phyloP scores from a whole-genome alignment of 2,797 vertebrate genomes.

The Tenualosa thibaudeaui region DNA sequence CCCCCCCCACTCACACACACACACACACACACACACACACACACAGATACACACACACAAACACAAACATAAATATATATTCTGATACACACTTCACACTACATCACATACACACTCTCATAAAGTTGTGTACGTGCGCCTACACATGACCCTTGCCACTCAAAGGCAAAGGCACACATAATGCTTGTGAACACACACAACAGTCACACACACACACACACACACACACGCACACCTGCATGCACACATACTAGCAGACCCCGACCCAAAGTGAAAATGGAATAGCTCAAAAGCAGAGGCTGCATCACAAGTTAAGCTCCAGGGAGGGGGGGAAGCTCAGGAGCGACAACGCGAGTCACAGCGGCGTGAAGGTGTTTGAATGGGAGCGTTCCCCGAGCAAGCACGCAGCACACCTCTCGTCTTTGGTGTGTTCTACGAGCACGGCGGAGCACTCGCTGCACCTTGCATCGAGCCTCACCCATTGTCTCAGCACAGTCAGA shows the following conservation, averaged over 20 bases:
- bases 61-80: background rate
- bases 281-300: background rate
- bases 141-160: background rate
- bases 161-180: background rate
- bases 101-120: background rate
- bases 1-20: background rate
- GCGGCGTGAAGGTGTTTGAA: slow-evolving; percentile 8
- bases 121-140: background rate
- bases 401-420: background rate
- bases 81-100: background rate
- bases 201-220: background rate
- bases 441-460: too few species aligned
- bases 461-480: background rate
- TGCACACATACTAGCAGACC: background rate
- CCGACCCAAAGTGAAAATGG: background rate
- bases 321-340: background rate
- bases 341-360: background rate
- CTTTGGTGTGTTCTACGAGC: background rate
- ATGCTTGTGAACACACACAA: background rate
- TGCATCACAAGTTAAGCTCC: background rate
- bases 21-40: background rate
- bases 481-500: background rate
- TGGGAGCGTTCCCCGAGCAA: background rate
- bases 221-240: background rate
- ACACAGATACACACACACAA: background rate